These are phyloP conservation scores for Schrankia costaestrigalis DNA, from an alignment of 2,888 invertebrate species.

Conservation along the genomic window DNA sequence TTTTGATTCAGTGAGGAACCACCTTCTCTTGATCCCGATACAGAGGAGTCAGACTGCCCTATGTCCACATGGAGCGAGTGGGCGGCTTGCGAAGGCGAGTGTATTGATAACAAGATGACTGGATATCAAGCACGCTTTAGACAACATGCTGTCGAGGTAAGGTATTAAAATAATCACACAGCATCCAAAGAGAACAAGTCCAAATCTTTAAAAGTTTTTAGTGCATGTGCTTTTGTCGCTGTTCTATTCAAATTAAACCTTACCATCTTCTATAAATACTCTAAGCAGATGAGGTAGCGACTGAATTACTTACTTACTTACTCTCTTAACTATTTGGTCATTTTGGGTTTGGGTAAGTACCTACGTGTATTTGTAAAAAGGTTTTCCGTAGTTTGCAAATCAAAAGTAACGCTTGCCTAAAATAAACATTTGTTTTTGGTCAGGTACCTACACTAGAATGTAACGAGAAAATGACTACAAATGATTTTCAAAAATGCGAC, in stretches of 20 bases:
- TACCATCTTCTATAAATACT: neutral
- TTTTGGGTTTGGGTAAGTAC: too few species aligned
- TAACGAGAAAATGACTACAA: conserved; percentile 32
- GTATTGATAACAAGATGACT: conserved; percentile 39
- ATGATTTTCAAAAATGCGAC: conserved; percentile 41
- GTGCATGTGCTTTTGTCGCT: too few species aligned
- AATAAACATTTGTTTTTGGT: neutral
- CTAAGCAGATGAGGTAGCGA: neutral
- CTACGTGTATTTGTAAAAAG: too few species aligned
- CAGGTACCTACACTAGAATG: conserved; percentile 45
- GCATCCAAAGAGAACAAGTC: too few species aligned
- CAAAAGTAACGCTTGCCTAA: neutral
- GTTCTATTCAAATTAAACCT: neutral
- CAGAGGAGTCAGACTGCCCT: conserved; percentile 45
- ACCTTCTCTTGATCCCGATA: conserved; percentile 42
- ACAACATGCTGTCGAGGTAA: conserved; percentile 47
- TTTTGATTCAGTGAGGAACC: conserved; percentile 40
- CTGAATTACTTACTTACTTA: neutral
- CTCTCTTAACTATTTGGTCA: too few species aligned
- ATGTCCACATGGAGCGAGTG: conserved; percentile 64
- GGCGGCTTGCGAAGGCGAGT: conserved; percentile 57
- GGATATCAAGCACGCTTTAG: conserved; percentile 56
- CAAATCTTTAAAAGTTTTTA: too few species aligned
- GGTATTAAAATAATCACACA: too few species aligned
- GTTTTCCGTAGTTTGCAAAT: too few species aligned